These are phyloP conservation scores for Pollenia angustigena DNA, from an alignment of 2,888 invertebrate genomes.

Conservation along the genomic window DNA sequence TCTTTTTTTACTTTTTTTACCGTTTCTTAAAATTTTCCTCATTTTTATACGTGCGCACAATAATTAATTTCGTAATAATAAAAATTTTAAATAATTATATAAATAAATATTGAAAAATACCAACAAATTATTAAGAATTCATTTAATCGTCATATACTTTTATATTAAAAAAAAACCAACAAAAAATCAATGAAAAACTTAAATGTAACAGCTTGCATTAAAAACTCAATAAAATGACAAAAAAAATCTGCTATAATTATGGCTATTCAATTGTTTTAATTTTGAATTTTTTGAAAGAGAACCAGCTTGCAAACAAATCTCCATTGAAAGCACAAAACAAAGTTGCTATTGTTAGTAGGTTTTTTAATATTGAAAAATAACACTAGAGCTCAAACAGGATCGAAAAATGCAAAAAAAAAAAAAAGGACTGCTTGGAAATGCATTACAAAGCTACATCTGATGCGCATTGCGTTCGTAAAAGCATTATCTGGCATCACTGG, in stretches of 20 bases:
- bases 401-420: too few relatives aligned
- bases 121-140: constrained; percentile 59
- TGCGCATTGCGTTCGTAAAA: too few relatives aligned
- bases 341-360: too few relatives aligned
- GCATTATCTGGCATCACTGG: too few relatives aligned
- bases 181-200: constrained; percentile 45
- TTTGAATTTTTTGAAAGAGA: too few relatives aligned
- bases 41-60: constrained; percentile 70
- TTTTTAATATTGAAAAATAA: too few relatives aligned
- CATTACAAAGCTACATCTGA: too few relatives aligned
- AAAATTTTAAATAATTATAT: constrained; percentile 42
- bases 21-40: constrained; percentile 11
- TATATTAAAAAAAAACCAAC: constrained; percentile 67
- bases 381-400: too few relatives aligned
- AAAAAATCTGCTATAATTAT: constrained; percentile 65
- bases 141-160: constrained; percentile 73
- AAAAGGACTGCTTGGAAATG: too few relatives aligned
- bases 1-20: constrained; percentile 24
- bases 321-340: too few relatives aligned
- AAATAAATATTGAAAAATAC: constrained; percentile 31
- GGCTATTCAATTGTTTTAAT: constrained; percentile 27
- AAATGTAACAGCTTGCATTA: constrained; percentile 73
- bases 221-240: constrained; percentile 71
- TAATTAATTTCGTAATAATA: constrained; percentile 64
- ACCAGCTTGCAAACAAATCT: too few relatives aligned